These are phyloP conservation scores for Brachypodius melanocephalos DNA, from an alignment of 2,113 vertebrate species.

Conservation along the genomic window DNA sequence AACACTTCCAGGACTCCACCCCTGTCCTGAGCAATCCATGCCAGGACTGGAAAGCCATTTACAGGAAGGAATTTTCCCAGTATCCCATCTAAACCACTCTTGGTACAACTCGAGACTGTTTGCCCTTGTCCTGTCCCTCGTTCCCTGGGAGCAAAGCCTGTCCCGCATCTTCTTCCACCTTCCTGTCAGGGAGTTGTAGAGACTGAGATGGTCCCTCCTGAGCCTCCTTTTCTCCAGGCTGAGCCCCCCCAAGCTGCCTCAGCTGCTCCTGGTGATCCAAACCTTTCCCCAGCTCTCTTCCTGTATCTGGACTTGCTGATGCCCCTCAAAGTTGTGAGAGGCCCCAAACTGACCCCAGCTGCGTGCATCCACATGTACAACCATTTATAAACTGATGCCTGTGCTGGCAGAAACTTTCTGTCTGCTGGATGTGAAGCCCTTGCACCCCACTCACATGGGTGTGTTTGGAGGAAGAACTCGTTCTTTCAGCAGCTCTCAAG, in stretches of 20 bases:
- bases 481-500: not conserved
- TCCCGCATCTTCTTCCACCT: not conserved
- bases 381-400: not conserved
- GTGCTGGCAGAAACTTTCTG: not conserved
- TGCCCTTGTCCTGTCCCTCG: too few relatives aligned
- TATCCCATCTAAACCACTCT: not conserved
- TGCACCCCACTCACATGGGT: accelerated
- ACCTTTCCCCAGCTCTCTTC: not conserved
- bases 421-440: not conserved
- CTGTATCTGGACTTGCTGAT: not conserved
- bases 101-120: not conserved
- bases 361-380: accelerated
- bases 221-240: not conserved
- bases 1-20: not conserved
- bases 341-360: not conserved
- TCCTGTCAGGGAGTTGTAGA: not conserved
- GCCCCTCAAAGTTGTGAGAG: not conserved
- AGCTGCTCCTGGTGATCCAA: not conserved
- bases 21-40: not conserved
- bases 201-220: too few relatives aligned
- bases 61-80: not conserved
- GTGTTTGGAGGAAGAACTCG: not conserved
- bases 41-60: not conserved
- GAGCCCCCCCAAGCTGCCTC: not conserved
- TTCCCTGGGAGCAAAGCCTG: not conserved